Conservation (phyloP, 2,797 vertebrate species). For the Simalia tracyae region DNA sequence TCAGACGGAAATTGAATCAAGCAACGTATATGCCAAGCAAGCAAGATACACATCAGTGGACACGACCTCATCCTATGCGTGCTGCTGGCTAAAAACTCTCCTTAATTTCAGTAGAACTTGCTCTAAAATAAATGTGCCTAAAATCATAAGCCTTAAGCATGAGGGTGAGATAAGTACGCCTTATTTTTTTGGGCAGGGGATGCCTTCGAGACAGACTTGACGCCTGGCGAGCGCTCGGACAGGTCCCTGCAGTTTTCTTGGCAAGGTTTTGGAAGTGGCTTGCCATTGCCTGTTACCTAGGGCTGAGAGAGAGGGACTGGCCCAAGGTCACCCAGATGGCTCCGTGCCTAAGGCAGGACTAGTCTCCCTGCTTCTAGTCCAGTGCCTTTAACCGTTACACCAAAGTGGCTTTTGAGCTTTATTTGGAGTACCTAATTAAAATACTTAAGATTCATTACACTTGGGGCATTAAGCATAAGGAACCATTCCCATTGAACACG, state of each 20-base stretch:
- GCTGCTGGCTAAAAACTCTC: not conserved
- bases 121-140: not conserved
- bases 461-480: not conserved
- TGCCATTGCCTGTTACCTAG: not conserved
- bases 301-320: not conserved
- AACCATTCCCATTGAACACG: not conserved
- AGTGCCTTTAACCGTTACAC: not conserved
- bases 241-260: not conserved
- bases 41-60: not conserved
- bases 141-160: not conserved
- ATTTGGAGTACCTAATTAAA: not conserved
- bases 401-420: not conserved
- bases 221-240: not conserved
- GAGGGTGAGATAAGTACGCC: no score
- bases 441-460: not conserved
- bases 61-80: not conserved
- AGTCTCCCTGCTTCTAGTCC: not conserved
- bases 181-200: not conserved
- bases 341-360: not conserved
- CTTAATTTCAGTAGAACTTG: not conserved
- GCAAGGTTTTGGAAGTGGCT: not conserved
- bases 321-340: not conserved
- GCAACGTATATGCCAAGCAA: not conserved
- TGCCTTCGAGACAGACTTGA: not conserved
- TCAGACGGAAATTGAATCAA: not conserved